Evolutionary conservation across 2,113 vertebrate species (phyloP), one percentile per base, ranked within the genome.

Genomic region (Garra rufa): DNA sequence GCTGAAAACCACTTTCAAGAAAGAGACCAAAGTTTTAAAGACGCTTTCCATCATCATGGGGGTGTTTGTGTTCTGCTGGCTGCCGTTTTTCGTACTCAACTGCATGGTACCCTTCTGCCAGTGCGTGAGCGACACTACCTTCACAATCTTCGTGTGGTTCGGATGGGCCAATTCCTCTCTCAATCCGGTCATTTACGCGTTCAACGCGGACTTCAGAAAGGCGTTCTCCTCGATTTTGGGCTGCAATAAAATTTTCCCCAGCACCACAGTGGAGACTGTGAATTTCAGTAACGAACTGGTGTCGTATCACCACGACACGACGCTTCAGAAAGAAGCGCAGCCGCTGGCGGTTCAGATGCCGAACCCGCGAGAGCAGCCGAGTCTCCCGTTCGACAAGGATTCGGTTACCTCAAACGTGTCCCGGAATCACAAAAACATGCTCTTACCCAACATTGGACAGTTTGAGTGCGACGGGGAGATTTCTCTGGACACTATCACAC

Each of bases 11-110:
- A 95, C 95, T 0, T 93, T 96, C 55, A 95, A 89, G 89, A 96
- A 96, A 85, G 96, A 97, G 75, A 96, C 95, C 88, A 96, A 95
- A 89, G 95, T 95, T 7, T 87, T 95, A 26, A 94, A 95, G 86
- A 95, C 94, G 0, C 91, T 95, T 8, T 93, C 94, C 2, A 86
- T 95, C 79, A 95, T 95, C n/a, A 90, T 94, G 92, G 94, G 94
- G 34, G 94, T 94, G 34, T 95, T 95, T 2, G 93, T 95, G 19
- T 94, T 91, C 76, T 96, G 93, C 89, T 94, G 94, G 93, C 89
- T 95, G 41, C 94, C 94, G 0, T 95, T 95, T 79, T 95, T 95
- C 85, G 88, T 95, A 44, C 89, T 95, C 9, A 95, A 92, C 85
- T 95, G 94, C n/a, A 87, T 94, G 88, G 82, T 94, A 50, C 94